phyloP scores from a whole-genome alignment of 1,140 invertebrate genomes.

The Goniozus legneri region DNA sequence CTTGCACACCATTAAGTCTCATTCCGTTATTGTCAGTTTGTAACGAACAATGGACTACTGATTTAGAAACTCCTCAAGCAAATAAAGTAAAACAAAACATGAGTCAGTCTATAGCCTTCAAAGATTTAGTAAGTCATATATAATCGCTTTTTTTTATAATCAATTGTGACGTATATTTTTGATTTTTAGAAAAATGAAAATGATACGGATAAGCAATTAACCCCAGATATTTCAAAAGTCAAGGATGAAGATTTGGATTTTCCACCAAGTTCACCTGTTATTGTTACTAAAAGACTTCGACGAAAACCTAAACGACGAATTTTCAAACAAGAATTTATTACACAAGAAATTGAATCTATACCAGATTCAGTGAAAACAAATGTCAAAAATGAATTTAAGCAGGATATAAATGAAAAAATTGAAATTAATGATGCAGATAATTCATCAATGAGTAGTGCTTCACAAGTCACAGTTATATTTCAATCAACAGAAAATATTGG shows the following conservation, averaged over 20 bases:
- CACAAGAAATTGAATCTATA: too few relatives aligned
- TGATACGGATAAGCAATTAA: not conserved
- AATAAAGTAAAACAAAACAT: constrained; percentile 10
- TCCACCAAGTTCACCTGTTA: not conserved
- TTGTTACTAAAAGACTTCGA: not conserved
- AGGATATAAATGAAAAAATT: too few relatives aligned
- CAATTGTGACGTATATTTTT: not conserved
- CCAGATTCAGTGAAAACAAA: too few relatives aligned
- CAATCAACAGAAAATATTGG: too few relatives aligned
- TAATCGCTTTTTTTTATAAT: not conserved
- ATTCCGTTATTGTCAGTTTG: constrained; percentile 35
- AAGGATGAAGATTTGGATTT: not conserved
- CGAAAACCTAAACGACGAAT: not conserved
- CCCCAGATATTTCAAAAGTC: not conserved
- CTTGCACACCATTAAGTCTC: constrained; percentile 36
- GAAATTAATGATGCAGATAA: too few relatives aligned
- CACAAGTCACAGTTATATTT: too few relatives aligned
- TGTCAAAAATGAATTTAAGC: too few relatives aligned
- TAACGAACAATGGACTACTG: constrained; percentile 38
- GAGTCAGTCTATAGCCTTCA: not conserved
- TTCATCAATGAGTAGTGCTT: too few relatives aligned
- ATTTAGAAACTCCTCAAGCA: constrained; percentile 39
- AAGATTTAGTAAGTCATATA: not conserved
- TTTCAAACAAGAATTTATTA: too few relatives aligned
- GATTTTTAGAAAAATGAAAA: not conserved